Conservation (phyloP, 2,113 vertebrate genomes). For the Cichladusa arquata region DNA sequence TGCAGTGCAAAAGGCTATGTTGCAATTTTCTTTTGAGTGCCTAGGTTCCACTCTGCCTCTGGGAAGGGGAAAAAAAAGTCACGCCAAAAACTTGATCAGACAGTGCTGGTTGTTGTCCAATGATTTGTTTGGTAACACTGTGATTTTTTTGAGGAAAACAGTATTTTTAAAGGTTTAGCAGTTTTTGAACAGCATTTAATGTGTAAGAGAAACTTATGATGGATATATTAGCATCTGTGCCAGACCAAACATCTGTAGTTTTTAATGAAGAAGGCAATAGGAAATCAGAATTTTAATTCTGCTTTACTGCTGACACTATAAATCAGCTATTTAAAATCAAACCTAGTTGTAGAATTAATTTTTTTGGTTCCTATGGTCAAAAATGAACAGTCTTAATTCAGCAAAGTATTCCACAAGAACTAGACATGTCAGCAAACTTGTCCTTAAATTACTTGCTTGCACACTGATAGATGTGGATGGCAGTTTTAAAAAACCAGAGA, state of each 20-base stretch:
- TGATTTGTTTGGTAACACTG: neutral
- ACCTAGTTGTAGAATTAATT: neutral
- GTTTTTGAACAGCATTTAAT: constrained; percentile 24
- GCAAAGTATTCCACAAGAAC: neutral
- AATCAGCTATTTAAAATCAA: neutral
- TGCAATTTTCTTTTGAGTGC: constrained; percentile 6
- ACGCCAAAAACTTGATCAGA: neutral
- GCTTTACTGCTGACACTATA: neutral
- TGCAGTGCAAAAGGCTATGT: neutral
- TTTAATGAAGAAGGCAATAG: neutral
- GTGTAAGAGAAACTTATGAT: neutral
- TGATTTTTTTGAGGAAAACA: neutral
- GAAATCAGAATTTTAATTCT: constrained; percentile 1
- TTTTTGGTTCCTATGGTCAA: neutral
- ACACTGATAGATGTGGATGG: neutral
- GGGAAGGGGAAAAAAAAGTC: neutral
- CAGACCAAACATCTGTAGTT: constrained; percentile 54
- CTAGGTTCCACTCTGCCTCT: neutral
- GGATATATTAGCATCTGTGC: neutral
- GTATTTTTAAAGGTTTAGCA: constrained; percentile 18
- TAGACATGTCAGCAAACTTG: neutral
- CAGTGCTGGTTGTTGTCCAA: neutral
- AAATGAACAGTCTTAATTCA: neutral
- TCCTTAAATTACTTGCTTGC: neutral
- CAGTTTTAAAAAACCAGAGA: neutral